Evolutionary conservation across 2,113 vertebrate species (phyloP), one percentile per base, ranked within the genome.

Genomic region (Marcusenius ussheri): DNA sequence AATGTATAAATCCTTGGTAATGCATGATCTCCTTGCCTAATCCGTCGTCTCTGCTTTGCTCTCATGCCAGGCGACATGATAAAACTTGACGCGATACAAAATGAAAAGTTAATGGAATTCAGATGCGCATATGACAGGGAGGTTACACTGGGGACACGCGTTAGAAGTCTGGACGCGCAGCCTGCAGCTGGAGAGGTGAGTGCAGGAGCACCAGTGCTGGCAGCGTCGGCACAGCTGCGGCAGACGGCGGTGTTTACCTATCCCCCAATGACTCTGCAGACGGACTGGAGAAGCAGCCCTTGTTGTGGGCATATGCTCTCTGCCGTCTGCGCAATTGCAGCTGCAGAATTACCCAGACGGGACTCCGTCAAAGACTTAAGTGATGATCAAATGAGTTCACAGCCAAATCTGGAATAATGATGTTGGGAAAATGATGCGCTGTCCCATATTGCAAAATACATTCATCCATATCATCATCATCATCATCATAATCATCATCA

Each of bases 31-130:
- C 87, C 53, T 88, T 53, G 27, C 50, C 85, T 50, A 50, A 86
- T 47, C 27, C 5, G 3, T 77, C 66, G 31, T 50, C 42, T 31
- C 10, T 46, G 45, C 88, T 89, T 89, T 89, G 42, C 45, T 89
- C 62, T 89, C 62, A 50, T 74, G 88, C 62, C 88, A 89, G 56
- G n/a, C 46, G 85, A 53, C 85, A 53, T 51, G 84, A 87, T 87
- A 87, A 87, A 49, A 87, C 49, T 56, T 51, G 85, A 87, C 11
- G 47, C 13, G 47, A 86, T 86, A 50, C 15, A 77, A 49, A 89
- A 50, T 35, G 42, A 35, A 19, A 31, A 50, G 66, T 21, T 49
- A 89, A 89, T 49, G 19, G 27, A 49, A 80, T 6, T 89, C 88
- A 89, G 45, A 89, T 77, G 88, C 15, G 15, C 24, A 80, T 89